phyloP scores from a whole-genome alignment of 2,113 vertebrate species.

The human (Homo sapiens) region GRCh38 chr3:28260501-28261000 shows the following conservation, averaged over 20 bases:
- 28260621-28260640: background rate
- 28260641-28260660: background rate
- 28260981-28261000: background rate
- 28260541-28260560: background rate
- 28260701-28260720: background rate
- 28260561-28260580: background rate
- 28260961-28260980: background rate
- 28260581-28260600: background rate
- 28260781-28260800: background rate
- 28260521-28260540: background rate
- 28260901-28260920: background rate
- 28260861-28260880: constrained; percentile 2
- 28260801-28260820: background rate
- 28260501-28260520: background rate
- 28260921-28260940: background rate
- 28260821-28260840: background rate
- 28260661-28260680: background rate
- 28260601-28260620: background rate
- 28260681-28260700: background rate
- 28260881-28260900: background rate
- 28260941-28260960: background rate
- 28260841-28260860: background rate
- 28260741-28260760: background rate
- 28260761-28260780: background rate
- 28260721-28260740: background rate